These are phyloP conservation scores for Lycocorax pyrrhopterus DNA, from an alignment of 2,113 vertebrate species.

Conservation along the genomic window DNA sequence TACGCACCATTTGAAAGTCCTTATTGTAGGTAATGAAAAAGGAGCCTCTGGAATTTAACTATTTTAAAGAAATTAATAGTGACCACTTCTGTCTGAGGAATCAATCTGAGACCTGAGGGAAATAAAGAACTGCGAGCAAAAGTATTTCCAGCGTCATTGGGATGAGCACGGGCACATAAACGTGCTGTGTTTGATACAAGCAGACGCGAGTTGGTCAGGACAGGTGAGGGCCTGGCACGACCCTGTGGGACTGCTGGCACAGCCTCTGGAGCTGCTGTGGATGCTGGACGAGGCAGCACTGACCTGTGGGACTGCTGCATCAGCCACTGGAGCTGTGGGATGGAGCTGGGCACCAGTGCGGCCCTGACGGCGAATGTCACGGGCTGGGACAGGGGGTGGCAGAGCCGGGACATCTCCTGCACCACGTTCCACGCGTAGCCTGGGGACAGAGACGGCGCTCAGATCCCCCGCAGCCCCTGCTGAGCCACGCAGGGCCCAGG, in stretches of 20 bases:
- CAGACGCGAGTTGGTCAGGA: background rate
- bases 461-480: background rate
- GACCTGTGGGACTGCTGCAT: background rate
- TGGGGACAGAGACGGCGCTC: background rate
- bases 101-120: background rate
- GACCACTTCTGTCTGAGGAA: background rate
- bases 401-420: background rate
- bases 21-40: background rate
- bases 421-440: background rate
- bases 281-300: too few species aligned
- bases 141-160: accelerated
- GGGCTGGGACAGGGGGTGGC: background rate
- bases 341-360: background rate
- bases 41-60: background rate
- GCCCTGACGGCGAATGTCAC: background rate
- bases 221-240: background rate
- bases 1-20: background rate
- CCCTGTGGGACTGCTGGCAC: background rate
- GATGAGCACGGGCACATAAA: accelerated
- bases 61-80: background rate
- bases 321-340: background rate
- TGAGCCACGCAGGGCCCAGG: too few species aligned
- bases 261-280: too few species aligned
- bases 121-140: accelerated
- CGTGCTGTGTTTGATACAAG: accelerated